Evolutionary conservation across 2,797 vertebrate species (phyloP), one percentile per base, ranked within the genome.

Genomic region (Dromococcyx pavoninus): DNA sequence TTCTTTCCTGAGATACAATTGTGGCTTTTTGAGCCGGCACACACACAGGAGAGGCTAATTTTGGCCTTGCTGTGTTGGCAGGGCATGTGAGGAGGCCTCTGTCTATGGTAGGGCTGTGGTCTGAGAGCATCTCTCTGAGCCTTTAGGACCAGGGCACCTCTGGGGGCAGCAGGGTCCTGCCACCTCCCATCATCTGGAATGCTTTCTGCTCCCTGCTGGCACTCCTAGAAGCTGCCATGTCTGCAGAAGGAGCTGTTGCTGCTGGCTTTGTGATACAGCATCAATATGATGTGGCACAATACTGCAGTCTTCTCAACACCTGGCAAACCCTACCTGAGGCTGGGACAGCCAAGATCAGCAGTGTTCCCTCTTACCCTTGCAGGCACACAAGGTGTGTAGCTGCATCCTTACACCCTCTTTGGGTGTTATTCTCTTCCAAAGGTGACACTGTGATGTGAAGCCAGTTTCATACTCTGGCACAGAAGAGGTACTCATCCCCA

Each of bases 1-100:
- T 96, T 94, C 94, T 93, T 97, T 97, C 97, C 97, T 88, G 93
- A 97, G 92, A 97, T 94, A 96, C 76, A 95, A 93, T 96, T 44
- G 53, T 56, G 85, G 79, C 90, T 87, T 95, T 96, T 95, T 89
- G 81, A 90, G 58, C 32, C 44, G 0, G 86, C 82, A 79, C 94
- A 95, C 92, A 95, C 2, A 3, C 15, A 88, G 75, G 32, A 17
- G 77, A 93, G 85, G 91, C 97, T 97, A 97, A 97, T 97, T 97
- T 97, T 95, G 97, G 96, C 86, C 60, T 73, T 71, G 84, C 81
- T 22, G 85, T 80, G n/a, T 73, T 93, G 81, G 56, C 85, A n/a
- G 58, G 35, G 35, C 33, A 30, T 5, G 12, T 81, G 70, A 56
- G 25, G 35, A 74, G 43, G 24, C 19, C 17, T 72, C 62, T 6